Evolutionary conservation across 2,797 vertebrate genomes (phyloP).

Genomic region (Chaetophractus vellerosus): DNA sequence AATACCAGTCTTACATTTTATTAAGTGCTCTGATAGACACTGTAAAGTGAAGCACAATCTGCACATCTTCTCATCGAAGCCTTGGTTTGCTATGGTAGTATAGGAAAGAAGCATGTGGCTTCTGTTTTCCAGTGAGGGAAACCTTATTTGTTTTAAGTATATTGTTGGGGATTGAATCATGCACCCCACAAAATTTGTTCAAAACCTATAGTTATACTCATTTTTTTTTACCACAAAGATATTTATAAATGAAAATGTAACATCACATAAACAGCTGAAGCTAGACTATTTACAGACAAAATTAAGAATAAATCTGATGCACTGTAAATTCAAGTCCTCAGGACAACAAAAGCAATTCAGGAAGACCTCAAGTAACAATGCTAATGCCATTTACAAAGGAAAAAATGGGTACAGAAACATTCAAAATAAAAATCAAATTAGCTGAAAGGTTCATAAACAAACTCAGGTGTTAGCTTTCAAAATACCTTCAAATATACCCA

Average conservation of each 20-base stretch:
- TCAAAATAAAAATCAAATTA: conserved; percentile 92
- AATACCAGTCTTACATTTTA: conserved; percentile 94
- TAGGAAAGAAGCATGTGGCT: conserved; percentile 90
- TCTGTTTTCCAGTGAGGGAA: conserved; percentile 87
- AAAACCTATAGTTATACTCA: conserved; percentile 96
- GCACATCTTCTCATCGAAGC: conserved; percentile 93
- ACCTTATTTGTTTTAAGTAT: conserved; percentile 86
- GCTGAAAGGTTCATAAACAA: conserved; percentile 93
- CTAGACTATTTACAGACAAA: conserved; percentile 99
- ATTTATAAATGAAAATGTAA: conserved; percentile 94
- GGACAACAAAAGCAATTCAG: conserved; percentile 93
- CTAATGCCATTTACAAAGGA: conserved; percentile 92
- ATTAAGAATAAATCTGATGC: conserved; percentile 96
- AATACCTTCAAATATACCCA: conserved; percentile 89
- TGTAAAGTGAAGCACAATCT: conserved; percentile 93
- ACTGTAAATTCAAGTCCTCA: conserved; percentile 96
- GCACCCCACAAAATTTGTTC: conserved; percentile 95
- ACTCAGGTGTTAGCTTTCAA: conserved; percentile 95
- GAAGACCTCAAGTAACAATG: conserved; percentile 93
- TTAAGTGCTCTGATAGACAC: conserved; percentile 93
- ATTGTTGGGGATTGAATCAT: conserved; percentile 79
- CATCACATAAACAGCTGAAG: conserved; percentile 96
- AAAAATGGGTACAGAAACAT: conserved; percentile 92
- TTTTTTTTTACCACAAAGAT: conserved; percentile 97
- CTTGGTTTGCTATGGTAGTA: conserved; percentile 88